Evolutionary conservation across 2,888 invertebrate species (phyloP), one percentile per base, ranked within the genome.

Genomic region (Sarcophaga subvicina): DNA sequence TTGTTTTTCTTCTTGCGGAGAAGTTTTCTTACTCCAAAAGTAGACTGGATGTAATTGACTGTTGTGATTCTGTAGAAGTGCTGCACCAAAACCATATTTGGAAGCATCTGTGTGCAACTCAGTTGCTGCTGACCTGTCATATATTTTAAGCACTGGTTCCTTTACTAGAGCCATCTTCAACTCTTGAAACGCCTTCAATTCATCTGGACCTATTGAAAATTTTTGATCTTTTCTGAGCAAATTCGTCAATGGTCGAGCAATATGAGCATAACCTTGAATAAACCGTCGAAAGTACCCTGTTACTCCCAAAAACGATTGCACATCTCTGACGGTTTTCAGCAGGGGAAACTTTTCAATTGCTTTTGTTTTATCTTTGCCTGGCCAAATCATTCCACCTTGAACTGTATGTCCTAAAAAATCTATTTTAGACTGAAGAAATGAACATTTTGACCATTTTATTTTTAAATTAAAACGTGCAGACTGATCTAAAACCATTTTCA

Each of bases 71-170:
- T 89, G 87, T 11, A 89, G 5, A 14, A 89, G 11, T 20, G 82
- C 62, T 17, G 85, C 87, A 12, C 88, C 88, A 47, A 84, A 86
- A 8, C 89, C 88, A 3, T 83, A 25, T 22, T 86, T 86, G 10
- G 88, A 85, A 5, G 86, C 87, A 75, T 88, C 88, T 4, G 89
- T 87, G 22, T 86, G 85, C 5, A 89, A 17, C 47, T 89, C 89
- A 0, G 88, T 88, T 14, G 45, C 49, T 0, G 88, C 82, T 2
- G 66, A 60, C 76, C 77, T 54, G 11, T 69, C 20, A 49, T 86
- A 89, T 17, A 89, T 78, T 12, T 59, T 47, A 27, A 88, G 54
- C 25, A 87, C 86, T 12, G 75, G 82, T 62, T 81, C 80, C 2
- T 20, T 63, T 25, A 37, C n/a, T 10, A 88, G 59, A 37, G 59